Conservation (phyloP, 2,888 invertebrate species). For the Mechanitis mazaeus region DNA sequence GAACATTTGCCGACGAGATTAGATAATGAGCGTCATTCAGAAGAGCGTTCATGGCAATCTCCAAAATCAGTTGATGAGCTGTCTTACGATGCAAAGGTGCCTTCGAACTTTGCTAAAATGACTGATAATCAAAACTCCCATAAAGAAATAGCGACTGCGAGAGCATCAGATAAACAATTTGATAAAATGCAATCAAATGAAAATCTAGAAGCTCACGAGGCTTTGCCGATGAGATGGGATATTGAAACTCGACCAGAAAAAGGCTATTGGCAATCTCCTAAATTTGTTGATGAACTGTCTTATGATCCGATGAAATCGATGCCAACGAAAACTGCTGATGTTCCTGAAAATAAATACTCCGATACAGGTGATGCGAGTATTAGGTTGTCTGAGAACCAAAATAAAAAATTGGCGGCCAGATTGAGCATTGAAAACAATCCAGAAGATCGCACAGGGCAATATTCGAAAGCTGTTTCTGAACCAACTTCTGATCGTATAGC, state of each 20-base stretch:
- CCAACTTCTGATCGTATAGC: background rate
- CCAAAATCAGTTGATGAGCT: background rate
- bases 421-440: constrained; percentile 15
- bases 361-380: background rate
- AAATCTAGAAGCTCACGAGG: constrained; percentile 15
- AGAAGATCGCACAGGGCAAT: background rate
- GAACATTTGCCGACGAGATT: constrained; percentile 11
- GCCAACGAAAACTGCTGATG: background rate
- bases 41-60: constrained; percentile 7
- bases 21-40: constrained; percentile 17
- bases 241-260: constrained; percentile 12
- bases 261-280: background rate
- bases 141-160: no score
- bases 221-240: constrained; percentile 9
- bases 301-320: constrained; percentile 4
- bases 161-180: no score
- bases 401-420: constrained; percentile 9
- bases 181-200: no score
- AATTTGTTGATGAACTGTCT: background rate
- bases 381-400: background rate
- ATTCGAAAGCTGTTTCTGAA: background rate
- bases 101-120: no score
- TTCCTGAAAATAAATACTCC: constrained; percentile 1
- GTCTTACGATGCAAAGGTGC: no score
- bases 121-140: no score